Evolutionary conservation across 2,797 vertebrate genomes (phyloP), one percentile per base, ranked within the genome.

Genomic region (Sebastes alutus): DNA sequence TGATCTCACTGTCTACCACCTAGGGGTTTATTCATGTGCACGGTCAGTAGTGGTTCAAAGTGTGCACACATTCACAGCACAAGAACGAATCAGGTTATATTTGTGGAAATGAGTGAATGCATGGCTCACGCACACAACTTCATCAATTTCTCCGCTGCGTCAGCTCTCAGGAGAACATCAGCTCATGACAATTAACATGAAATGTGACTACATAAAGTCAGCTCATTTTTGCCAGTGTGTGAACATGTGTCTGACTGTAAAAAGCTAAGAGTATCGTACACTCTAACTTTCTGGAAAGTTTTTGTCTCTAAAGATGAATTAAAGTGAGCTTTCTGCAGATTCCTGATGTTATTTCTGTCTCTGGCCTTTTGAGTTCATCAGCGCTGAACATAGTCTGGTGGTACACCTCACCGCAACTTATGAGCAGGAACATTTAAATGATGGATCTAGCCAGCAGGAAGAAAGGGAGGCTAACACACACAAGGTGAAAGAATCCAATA

Each of bases 231-330:
- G 11, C n/a, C 29, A 64, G n/a, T 20, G 22, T 33, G 3, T 33
- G 3, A 58, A 55, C 46, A 61, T 18, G 8, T 42, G 25, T 46
- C 42, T 9, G 6, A 4, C 29, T 74, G 13, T 38, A 27, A 52
- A 64, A 22, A 38, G 35, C 35, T 6, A 20, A 1, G 42, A 30
- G 13, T 38, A 23, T 8, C 30, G 30, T 29, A 49, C 14, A 27
- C 49, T 77, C 30, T 46, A 62, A 49, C 72, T 81, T 76, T 64
- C 23, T 18, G 14, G 10, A 63, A 85, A 78, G 67, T 72, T 88
- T 71, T 71, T n/a, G 55, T 81, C 84, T 69, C 78, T 38, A 23
- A 27, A 80, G 89, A 84, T 84, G 81, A 82, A 84, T 82, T 82
- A 81, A 83, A 80, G 4, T 55, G 32, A 79, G 64, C 66, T 77